Conservation (phyloP, 2,888 invertebrate genomes). For the Leucozona laternaria region DNA sequence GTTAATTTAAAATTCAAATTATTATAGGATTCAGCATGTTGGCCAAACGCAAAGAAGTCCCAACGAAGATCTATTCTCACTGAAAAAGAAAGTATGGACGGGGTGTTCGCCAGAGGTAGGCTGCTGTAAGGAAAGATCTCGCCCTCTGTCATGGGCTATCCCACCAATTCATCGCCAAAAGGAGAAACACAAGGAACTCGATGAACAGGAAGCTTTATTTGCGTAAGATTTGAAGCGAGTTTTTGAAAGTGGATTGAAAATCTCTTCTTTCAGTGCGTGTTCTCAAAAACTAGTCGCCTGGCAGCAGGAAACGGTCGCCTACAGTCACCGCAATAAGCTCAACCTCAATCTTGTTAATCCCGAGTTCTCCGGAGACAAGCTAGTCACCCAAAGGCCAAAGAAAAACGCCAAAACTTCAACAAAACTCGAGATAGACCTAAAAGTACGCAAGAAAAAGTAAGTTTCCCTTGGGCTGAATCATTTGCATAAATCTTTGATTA, state of each 20-base stretch:
- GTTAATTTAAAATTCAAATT: neutral
- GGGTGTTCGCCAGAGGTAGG: conserved; percentile 84
- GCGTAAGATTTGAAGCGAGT: conserved; percentile 82
- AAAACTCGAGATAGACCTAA: conserved; percentile 41
- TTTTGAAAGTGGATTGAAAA: neutral
- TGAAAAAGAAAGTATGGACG: conserved; percentile 91
- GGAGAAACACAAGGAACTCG: conserved; percentile 79
- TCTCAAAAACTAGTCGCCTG: conserved; percentile 86
- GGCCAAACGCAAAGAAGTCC: conserved; percentile 70
- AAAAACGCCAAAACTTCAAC: conserved; percentile 38
- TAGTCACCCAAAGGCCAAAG: conserved; percentile 21
- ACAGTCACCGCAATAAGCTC: conserved; percentile 14
- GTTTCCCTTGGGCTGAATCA: neutral
- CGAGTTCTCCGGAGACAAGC: conserved; percentile 24
- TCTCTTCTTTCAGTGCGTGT: conserved; percentile 85
- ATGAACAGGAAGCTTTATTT: conserved; percentile 86
- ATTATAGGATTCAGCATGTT: conserved; percentile 75
- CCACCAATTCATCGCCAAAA: conserved; percentile 84
- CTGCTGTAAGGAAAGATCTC: conserved; percentile 63
- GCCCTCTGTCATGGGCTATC: conserved; percentile 88
- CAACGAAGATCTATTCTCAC: conserved; percentile 85
- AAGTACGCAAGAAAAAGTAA: conserved; percentile 59
- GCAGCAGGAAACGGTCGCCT: conserved; percentile 78
- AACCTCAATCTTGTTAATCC: conserved; percentile 44
- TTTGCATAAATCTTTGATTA: neutral